Percentiles rank a stretch among this genome's conserved stretches.
Conservation (phyloP, 2,113 vertebrate species). For the Callorhinus ursinus region DNA sequence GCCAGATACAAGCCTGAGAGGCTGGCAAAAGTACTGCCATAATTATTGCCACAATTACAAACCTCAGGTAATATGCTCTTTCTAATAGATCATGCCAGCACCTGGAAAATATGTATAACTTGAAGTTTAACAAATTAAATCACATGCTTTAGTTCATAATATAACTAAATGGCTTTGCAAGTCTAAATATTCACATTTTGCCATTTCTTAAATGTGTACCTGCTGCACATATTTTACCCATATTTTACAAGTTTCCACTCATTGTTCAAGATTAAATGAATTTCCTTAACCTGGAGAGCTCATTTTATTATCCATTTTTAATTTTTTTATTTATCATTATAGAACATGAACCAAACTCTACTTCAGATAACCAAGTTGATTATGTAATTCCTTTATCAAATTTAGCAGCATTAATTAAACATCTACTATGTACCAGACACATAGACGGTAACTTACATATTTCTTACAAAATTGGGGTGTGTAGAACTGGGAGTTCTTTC, state of each 20-base stretch:
- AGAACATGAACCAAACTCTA: constrained; percentile 6
- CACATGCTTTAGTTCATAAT: neutral
- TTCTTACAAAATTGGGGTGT: neutral
- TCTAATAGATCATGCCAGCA: neutral
- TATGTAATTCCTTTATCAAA: constrained; percentile 30
- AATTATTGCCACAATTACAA: neutral
- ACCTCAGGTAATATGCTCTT: neutral
- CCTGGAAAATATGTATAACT: neutral
- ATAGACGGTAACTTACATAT: neutral
- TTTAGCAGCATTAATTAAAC: constrained; percentile 6
- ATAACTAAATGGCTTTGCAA: neutral
- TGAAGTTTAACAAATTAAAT: neutral
- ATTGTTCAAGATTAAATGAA: constrained; percentile 40
- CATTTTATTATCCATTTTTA: neutral
- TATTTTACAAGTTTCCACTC: constrained; percentile 59
- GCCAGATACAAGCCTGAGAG: neutral
- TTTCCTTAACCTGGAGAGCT: constrained; percentile 39
- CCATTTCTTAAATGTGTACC: constrained; percentile 1
- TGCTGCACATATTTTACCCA: neutral
- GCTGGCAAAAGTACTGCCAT: neutral
- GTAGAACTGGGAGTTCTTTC: constrained; percentile 9
- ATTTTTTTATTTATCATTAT: constrained; percentile 42
- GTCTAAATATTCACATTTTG: constrained; percentile 31
- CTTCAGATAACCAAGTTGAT: neutral
- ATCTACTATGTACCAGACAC: neutral